Base-by-base conservation (phyloP, 1,140 invertebrate genomes). In the Halesus radiatus region DNA sequence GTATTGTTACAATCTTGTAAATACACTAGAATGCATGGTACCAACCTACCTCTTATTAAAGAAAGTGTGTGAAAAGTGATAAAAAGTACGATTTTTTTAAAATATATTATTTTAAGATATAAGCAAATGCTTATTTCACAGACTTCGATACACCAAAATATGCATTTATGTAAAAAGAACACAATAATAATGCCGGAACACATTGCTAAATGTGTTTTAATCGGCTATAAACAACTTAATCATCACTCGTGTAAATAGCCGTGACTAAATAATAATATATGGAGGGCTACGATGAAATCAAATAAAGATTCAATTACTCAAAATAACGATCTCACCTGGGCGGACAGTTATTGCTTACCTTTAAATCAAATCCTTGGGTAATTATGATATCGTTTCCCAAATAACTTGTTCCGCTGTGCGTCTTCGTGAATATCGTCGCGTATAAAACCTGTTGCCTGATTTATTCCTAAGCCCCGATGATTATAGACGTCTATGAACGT, bases 351-450 rank as follows among this genome's bases (percentile, higher is more conserved):
- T 60, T 20, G 56, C 56, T 18, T 20, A 23, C 56, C 56, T 60
- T 60, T 60, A 60, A 60, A 60, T 60, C 56, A 60, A 60, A 60
- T 60, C 56, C 56, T 60, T 23, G 56, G 22, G 56, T 60, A 23
- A 60, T 60, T 60, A 60, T 60, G 56, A 60, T 60, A 60, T 60
- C 56, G 56, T 60, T 60, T 20, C 23, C 56, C 56, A 3, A 60
- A 60, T 60, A 60, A 60, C 56, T 60, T 18, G 56, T 60, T 60
- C 23, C 56, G 3, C n/a, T 2, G 20, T 22, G 56, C 20, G 56
- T 20, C 10, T 60, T 20, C 7, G 56, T 60, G 18, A 18, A 45
- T 45, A 45, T 3, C 5, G 37, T 45, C 37, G 3, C 37, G 1
- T 45, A 13, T 45, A 45, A 45, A 45, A 45, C 56, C 56, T 60